phyloP scores from a whole-genome alignment of 2,113 vertebrate species.

The Egretta garzetta region DNA sequence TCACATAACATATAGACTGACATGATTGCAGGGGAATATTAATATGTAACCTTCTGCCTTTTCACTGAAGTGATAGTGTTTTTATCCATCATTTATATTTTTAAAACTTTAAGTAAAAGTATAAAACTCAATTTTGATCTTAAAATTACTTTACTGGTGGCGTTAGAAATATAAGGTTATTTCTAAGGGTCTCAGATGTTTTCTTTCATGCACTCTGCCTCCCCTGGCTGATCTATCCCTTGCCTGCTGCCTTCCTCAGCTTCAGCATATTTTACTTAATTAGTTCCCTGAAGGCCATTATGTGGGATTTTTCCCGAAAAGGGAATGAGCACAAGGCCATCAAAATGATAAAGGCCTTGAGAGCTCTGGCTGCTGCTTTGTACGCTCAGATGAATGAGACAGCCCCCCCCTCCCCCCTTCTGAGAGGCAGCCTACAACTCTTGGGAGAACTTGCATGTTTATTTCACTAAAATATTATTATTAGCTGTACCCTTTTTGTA shows the following conservation, averaged over 20 bases:
- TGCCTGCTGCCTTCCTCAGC: background rate
- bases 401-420: too few species aligned
- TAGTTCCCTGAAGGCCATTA: background rate
- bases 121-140: background rate
- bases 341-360: rapidly evolving
- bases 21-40: background rate
- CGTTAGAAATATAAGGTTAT: background rate
- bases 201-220: background rate
- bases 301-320: background rate
- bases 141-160: background rate
- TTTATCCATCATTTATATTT: background rate
- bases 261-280: background rate
- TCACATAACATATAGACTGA: background rate
- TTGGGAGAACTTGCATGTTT: background rate
- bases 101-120: background rate
- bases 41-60: background rate
- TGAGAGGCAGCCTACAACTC: rapidly evolving
- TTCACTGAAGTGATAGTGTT: background rate
- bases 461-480: rapidly evolving
- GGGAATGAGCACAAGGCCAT: background rate
- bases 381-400: rapidly evolving
- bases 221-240: rapidly evolving
- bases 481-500: rapidly evolving
- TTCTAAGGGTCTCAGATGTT: background rate
- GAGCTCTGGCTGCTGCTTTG: background rate